Base-by-base conservation (phyloP, 2,888 invertebrate species). In the Sinelater perroti region DNA sequence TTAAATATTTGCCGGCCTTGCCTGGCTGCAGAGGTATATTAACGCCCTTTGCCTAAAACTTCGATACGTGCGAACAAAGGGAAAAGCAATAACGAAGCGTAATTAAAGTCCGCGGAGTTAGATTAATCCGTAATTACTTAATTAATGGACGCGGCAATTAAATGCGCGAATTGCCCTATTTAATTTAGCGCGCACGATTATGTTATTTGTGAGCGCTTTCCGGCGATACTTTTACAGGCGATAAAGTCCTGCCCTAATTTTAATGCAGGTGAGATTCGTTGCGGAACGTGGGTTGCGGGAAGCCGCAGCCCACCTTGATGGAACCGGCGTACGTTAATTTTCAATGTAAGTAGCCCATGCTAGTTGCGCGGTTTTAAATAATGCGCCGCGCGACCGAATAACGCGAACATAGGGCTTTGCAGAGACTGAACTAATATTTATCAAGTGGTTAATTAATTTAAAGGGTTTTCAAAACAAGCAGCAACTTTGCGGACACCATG, bases 1-100 rank as follows among this genome's bases (percentile, higher is more conserved):
- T 62, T 55, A 58, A 58, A 61, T 61, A 58, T 61, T 61, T 61
- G 58, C 51, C 36, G 46, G 42, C 40, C 26, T 50, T 31, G 21
- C 21, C 21, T 54, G 42, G 42, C 6, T 42, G 24, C 16, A 40
- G 18, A 17, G 44, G 17, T 26, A 44, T 44, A 44, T 44, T 44
- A 44, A 30, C n/a, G 17, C 10, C 18, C 44, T 44, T 44, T 44
- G 30, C 28, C 16, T 44, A 44, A n/a, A n/a, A n/a, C 30, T 30
- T 24, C 44, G 28, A 44, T 44, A 44, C 44, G 17, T 30, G 28
- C 10, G 21, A 47, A 35, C 38, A 54, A 47, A 46, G 46, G 46
- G 13, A 38, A 31, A 33, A 33, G 46, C 10, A 31, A 31, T 46
- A 46, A 31, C 31, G 20, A 4, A 49, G 36, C 16, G 35, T 33